These are phyloP conservation scores for Oscheius sp. DNA, from an alignment of 2,888 invertebrate genomes.

Conservation along the genomic window DNA sequence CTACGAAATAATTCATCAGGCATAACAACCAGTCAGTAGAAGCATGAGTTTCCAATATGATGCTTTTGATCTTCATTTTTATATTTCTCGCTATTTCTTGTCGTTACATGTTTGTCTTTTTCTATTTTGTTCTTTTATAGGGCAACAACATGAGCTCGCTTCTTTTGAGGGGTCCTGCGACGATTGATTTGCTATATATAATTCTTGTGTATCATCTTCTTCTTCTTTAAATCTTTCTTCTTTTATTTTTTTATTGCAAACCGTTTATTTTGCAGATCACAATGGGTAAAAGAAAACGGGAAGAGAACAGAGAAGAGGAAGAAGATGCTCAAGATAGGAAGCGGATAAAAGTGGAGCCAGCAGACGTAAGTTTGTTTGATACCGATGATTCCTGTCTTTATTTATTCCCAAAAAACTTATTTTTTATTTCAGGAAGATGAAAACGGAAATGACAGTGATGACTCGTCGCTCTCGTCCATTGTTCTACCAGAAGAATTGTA, in stretches of 20 bases:
- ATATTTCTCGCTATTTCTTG: too few relatives aligned
- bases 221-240: background rate
- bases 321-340: background rate
- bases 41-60: too few relatives aligned
- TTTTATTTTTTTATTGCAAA: background rate
- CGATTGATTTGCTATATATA: background rate
- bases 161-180: background rate
- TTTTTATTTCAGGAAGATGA: too few relatives aligned
- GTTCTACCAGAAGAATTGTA: conserved; percentile 4
- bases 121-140: too few relatives aligned
- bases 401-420: too few relatives aligned
- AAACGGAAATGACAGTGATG: background rate
- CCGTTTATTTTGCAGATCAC: background rate
- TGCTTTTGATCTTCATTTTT: too few relatives aligned
- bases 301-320: background rate
- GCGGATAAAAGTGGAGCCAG: too few relatives aligned
- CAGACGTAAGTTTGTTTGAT: background rate
- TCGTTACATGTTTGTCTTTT: background rate
- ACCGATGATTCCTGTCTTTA: too few relatives aligned
- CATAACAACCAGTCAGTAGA: background rate
- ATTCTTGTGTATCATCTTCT: too few relatives aligned
- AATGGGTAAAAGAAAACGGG: conserved; percentile 22
- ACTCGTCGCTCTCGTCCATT: background rate
- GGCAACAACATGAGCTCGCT: too few relatives aligned
- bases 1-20: conserved; percentile 16